These are phyloP conservation scores for Montifringilla adamsi DNA, from an alignment of 2,113 vertebrate genomes.

Conservation along the genomic window DNA sequence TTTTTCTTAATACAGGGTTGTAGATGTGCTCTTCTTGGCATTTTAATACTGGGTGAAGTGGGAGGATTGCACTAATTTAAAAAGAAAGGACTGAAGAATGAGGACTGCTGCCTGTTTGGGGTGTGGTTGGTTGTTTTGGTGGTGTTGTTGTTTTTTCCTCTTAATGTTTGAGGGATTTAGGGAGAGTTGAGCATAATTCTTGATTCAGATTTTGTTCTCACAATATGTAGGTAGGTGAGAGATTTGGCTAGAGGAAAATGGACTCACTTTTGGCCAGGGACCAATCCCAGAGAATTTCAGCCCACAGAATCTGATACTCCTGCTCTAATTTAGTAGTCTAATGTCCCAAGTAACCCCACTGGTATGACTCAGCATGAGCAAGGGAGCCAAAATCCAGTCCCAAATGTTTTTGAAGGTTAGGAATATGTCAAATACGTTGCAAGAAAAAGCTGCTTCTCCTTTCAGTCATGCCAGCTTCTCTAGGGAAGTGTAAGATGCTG, in stretches of 20 bases:
- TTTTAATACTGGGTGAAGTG: not conserved
- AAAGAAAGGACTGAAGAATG: not conserved
- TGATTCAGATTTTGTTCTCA: not conserved
- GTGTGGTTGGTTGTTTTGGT: not conserved
- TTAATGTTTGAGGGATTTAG: not conserved
- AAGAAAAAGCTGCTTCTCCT: not conserved
- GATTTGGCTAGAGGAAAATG: not conserved
- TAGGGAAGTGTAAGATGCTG: not conserved
- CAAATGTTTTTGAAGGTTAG: constrained; percentile 53
- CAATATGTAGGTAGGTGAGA: not conserved
- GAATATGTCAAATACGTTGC: not conserved
- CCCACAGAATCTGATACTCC: constrained; percentile 48
- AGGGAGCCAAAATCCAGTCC: constrained; percentile 28
- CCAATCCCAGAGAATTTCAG: constrained; percentile 34
- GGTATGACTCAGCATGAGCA: constrained; percentile 37
- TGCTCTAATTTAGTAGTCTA: constrained; percentile 46
- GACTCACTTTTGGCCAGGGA: constrained; percentile 25
- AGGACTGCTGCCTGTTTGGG: not conserved
- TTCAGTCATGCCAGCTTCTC: not conserved
- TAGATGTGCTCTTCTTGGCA: not conserved
- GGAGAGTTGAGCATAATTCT: not conserved
- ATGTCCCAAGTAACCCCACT: not conserved
- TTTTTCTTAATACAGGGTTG: not conserved
- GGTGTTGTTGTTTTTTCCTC: not conserved
- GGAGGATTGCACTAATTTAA: not conserved